These are phyloP conservation scores for Buphagus erythrorhynchus DNA, from an alignment of 2,797 vertebrate species.

Conservation along the genomic window DNA sequence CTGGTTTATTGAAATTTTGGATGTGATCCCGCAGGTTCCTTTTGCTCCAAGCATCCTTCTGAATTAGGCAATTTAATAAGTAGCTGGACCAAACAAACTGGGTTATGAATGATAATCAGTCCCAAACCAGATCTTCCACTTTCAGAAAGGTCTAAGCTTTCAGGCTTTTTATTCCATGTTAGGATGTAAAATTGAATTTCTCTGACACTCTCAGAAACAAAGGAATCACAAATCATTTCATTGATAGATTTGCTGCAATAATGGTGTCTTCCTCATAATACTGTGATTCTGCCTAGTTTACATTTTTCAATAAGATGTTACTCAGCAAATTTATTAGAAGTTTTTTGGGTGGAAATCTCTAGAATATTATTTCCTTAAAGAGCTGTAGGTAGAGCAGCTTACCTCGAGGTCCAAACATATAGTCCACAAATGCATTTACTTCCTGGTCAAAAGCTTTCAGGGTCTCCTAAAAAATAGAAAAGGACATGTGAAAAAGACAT, in stretches of 20 bases:
- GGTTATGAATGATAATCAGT: not conserved
- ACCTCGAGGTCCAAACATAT: slow-evolving; percentile 88
- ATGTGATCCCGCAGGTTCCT: not conserved
- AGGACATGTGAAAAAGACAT: not conserved
- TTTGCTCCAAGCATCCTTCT: not conserved
- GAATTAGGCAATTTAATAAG: not conserved
- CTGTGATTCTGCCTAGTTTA: not conserved
- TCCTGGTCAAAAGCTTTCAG: slow-evolving; percentile 80
- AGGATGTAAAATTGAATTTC: not conserved
- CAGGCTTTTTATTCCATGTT: rapidly evolving
- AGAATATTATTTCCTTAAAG: not conserved
- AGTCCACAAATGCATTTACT: slow-evolving; percentile 84
- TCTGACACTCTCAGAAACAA: not conserved
- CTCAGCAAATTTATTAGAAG: not conserved
- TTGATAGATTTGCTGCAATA: not conserved
- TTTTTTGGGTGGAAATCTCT: not conserved
- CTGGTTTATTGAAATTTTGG: not conserved
- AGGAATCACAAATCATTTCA: not conserved
- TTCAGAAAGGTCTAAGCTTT: not conserved
- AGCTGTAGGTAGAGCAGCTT: not conserved
- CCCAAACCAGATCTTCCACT: not conserved
- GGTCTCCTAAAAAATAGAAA: slow-evolving; percentile 77
- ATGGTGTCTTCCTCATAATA: not conserved
- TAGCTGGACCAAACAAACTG: not conserved
- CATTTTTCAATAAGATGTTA: not conserved